Evolutionary conservation across 2,797 vertebrate genomes (phyloP), one percentile per base, ranked within the genome.

Genomic region (Apogon hyalosoma): DNA sequence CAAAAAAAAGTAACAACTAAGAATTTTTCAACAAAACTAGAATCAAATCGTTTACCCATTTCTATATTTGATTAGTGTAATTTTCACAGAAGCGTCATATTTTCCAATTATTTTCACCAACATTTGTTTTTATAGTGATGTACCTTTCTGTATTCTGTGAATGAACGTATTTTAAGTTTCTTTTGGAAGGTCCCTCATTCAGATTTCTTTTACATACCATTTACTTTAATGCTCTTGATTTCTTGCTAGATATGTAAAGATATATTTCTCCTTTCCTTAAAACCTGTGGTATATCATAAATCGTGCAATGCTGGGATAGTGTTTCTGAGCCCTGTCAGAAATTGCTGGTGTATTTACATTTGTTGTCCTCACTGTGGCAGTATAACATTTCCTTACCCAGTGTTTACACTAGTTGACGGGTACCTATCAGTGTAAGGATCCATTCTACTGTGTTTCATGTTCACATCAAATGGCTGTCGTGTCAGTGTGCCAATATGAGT

Each of bases 331-430:
- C 28, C 28, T 0, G 7, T 45, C n/a, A 48, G 4, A 21, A 57
- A 46, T 55, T 64, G 38, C 53, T 47, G 70, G 2, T 83, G 86
- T 75, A 70, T 14, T 73, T 87, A 16, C 82, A 69, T n/a, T 0
- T 2, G 2, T 57, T 63, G 62, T 64, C 87, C 88, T 62, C 69
- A 11, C 13, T 19, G 87, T 65, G 88, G 88, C 83, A 82, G 84
- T 69, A 52, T 73, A 73, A 59, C 79, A 19, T 63, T 15, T 63
- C 7, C 64, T 16, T 36, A 11, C 7, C 6, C n/a, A 31, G 50
- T 56, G 68, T 77, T 73, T 51, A 43, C 52, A 39, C 9, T n/a
- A 0, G 15, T 43, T 59, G 52, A 24, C 49, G 59, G 59, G 50
- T 59, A 69, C 61, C 16, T 16, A 46, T 2, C 63, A 15, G 40